These are phyloP conservation scores for Metopolophium dirhodum DNA, from an alignment of 1,140 invertebrate genomes.

Conservation along the genomic window DNA sequence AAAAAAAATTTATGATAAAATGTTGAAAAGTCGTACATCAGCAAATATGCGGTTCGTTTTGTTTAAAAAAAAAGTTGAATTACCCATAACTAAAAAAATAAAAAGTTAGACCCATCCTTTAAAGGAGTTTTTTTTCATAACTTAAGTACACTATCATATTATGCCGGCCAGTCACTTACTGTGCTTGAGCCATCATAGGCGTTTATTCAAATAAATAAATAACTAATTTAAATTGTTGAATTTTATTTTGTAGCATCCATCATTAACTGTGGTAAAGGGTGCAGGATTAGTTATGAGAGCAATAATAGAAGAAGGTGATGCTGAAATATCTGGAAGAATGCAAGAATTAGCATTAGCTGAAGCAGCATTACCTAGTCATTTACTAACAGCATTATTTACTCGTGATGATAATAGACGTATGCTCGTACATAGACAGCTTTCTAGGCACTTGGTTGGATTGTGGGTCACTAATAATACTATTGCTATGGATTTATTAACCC, in stretches of 20 bases:
- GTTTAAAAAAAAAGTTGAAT: too few relatives aligned
- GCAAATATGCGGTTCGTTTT: too few relatives aligned
- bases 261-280: conserved; percentile 96
- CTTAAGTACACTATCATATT: too few relatives aligned
- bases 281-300: conserved; percentile 96
- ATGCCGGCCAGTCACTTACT: too few relatives aligned
- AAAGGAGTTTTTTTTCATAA: too few relatives aligned
- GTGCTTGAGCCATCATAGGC: too few relatives aligned
- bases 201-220: too few relatives aligned
- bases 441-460: conserved; percentile 93
- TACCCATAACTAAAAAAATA: too few relatives aligned
- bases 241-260: conserved; percentile 79
- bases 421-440: conserved; percentile 88
- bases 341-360: conserved; percentile 95
- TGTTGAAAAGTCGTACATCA: too few relatives aligned
- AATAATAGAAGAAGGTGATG: conserved; percentile 95
- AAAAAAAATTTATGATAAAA: too few relatives aligned
- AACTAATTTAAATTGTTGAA: not conserved
- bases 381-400: conserved; percentile 90
- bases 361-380: conserved; percentile 93
- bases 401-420: conserved; percentile 77
- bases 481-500: conserved; percentile 84
- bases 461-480: conserved; percentile 96
- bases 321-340: conserved; percentile 90
- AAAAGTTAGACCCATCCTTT: too few relatives aligned